Evolutionary conservation across 92 coral and sea anemone species (phyloP).

Genomic region (Heteractis magnifica): DNA sequence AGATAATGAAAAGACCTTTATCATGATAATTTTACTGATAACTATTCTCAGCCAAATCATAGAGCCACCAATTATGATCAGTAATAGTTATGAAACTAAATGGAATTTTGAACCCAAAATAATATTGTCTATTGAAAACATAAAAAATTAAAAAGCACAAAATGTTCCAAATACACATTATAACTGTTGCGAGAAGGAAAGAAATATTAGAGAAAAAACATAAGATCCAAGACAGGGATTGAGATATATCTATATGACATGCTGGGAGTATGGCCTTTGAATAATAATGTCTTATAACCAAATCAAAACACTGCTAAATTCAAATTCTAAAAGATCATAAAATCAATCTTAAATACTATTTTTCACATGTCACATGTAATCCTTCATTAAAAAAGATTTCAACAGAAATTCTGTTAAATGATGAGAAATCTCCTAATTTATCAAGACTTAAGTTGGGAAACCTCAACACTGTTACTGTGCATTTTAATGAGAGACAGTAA

Average conservation of each 20-base stretch:
- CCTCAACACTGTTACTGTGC: slow-evolving; percentile 36
- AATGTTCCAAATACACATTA: neutral
- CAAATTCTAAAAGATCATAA: neutral
- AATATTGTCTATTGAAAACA: neutral
- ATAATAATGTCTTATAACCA: slow-evolving; percentile 21
- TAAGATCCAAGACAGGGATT: slow-evolving; percentile 26
- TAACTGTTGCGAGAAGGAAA: neutral
- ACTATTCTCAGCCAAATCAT: slow-evolving; percentile 39
- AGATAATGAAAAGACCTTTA: slow-evolving; percentile 23
- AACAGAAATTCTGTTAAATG: neutral
- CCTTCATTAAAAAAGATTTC: neutral
- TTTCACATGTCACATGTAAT: neutral
- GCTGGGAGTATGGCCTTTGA: slow-evolving; percentile 31
- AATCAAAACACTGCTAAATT: slow-evolving; percentile 13
- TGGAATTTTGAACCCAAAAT: neutral
- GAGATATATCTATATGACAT: slow-evolving; percentile 15
- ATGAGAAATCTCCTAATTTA: slow-evolving; percentile 2
- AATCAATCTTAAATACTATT: neutral
- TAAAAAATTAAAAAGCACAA: neutral
- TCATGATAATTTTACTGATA: slow-evolving; percentile 26
- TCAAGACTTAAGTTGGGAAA: slow-evolving; percentile 6
- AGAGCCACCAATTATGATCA: slow-evolving; percentile 15
- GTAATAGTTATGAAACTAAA: neutral
- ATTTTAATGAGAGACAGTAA: slow-evolving; percentile 25
- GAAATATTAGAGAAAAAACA: slow-evolving; percentile 1